Percentiles rank a stretch among this genome's conserved stretches.
Conservation (phyloP, 2,797 vertebrate species). For the Scolopax bukidnonensis region DNA sequence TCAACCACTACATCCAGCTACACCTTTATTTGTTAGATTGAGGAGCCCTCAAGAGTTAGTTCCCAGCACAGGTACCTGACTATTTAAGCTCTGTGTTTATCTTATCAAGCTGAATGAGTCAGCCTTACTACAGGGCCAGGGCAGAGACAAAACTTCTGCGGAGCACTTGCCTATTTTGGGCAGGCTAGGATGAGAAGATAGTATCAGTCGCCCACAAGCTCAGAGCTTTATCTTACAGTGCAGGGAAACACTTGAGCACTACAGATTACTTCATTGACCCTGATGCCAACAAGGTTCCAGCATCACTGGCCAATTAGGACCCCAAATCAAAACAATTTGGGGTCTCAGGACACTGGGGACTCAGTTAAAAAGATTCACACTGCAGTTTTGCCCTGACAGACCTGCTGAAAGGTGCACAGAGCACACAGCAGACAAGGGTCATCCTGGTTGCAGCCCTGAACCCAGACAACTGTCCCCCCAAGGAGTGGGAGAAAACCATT, state of each 20-base stretch:
- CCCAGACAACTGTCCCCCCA: neutral
- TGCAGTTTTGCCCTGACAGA: neutral
- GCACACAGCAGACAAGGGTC: neutral
- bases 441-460: neutral
- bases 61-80: constrained; percentile 28
- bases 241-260: neutral
- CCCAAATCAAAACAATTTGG: neutral
- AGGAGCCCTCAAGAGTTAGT: constrained; percentile 48
- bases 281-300: neutral
- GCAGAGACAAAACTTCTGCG: neutral
- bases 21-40: constrained; percentile 63
- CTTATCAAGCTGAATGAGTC: constrained; percentile 58
- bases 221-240: neutral
- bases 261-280: neutral
- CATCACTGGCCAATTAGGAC: neutral
- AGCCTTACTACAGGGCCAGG: constrained; percentile 11
- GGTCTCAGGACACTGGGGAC: neutral
- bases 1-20: constrained; percentile 56
- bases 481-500: neutral
- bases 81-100: constrained; percentile 33
- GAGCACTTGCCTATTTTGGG: neutral
- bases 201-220: neutral
- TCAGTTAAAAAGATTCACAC: neutral
- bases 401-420: neutral
- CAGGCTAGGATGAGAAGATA: neutral